These are phyloP conservation scores for Epicauta chinensis DNA, from an alignment of 1,140 invertebrate genomes.

Conservation along the genomic window DNA sequence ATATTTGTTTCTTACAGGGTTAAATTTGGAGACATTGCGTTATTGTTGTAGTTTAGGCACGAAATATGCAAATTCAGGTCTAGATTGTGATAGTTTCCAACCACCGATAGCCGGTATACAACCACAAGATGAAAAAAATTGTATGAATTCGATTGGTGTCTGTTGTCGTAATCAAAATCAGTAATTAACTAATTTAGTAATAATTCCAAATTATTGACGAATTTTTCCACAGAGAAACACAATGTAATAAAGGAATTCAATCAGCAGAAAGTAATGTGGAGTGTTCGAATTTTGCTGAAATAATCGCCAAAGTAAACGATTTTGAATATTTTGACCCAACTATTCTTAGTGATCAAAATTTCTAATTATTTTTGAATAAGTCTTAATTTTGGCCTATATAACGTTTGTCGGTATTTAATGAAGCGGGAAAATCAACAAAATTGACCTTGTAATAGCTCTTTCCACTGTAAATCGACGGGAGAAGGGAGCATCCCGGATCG, in stretches of 20 bases:
- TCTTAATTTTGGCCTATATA: too few relatives aligned
- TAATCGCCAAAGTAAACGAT: neutral
- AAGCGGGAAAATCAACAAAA: too few relatives aligned
- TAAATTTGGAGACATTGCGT: slow-evolving; percentile 27
- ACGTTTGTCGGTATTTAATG: too few relatives aligned
- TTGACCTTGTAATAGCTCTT: too few relatives aligned
- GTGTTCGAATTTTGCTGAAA: neutral
- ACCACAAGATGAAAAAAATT: slow-evolving; percentile 27
- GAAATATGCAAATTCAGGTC: slow-evolving; percentile 30
- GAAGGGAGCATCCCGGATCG: too few relatives aligned
- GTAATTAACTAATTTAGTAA: slow-evolving; percentile 11
- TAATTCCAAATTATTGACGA: too few relatives aligned
- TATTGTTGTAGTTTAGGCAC: slow-evolving; percentile 36
- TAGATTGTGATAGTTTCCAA: slow-evolving; percentile 29
- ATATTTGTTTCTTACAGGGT: slow-evolving; percentile 13
- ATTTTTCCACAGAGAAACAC: slow-evolving; percentile 19
- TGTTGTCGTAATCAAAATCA: slow-evolving; percentile 35
- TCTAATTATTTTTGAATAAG: too few relatives aligned
- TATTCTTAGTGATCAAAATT: too few relatives aligned
- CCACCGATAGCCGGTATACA: slow-evolving; percentile 27
- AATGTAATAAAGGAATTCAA: slow-evolving; percentile 26
- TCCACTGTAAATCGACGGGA: too few relatives aligned
- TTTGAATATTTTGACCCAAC: neutral
- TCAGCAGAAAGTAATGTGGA: slow-evolving; percentile 21
- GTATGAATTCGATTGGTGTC: slow-evolving; percentile 28